phyloP scores from a whole-genome alignment of 2,113 vertebrate genomes.

The Coptodon bakossiorum region DNA sequence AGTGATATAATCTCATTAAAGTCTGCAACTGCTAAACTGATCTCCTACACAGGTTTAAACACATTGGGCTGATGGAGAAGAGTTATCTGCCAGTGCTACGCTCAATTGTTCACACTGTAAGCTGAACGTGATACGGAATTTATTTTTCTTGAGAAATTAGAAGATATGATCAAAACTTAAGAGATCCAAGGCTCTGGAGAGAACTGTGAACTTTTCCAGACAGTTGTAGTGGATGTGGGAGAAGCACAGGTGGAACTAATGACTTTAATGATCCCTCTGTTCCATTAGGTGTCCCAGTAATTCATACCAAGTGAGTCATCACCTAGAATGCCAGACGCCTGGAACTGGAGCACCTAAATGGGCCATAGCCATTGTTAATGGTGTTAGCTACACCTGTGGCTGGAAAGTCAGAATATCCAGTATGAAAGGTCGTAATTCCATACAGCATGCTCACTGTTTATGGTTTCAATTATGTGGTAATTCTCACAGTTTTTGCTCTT shows the following conservation, averaged over 20 bases:
- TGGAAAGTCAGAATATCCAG: not conserved
- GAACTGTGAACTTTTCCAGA: not conserved
- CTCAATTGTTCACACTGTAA: not conserved
- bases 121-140: not conserved
- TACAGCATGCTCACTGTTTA: not conserved
- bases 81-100: not conserved
- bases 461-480: not conserved
- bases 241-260: constrained; percentile 8
- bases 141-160: not conserved
- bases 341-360: not conserved
- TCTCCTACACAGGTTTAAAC: constrained; percentile 15
- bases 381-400: not conserved
- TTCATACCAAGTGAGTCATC: not conserved
- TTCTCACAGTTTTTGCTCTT: not conserved
- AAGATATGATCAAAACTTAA: not conserved
- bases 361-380: not conserved
- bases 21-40: constrained; percentile 8
- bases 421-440: not conserved
- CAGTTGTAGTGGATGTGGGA: not conserved
- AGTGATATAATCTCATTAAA: constrained; percentile 47
- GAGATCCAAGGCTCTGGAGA: not conserved
- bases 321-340: not conserved
- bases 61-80: not conserved
- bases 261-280: not conserved
- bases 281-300: not conserved